A percentile compares a stretch with the other conserved stretches of the same genome.
Evolutionary conservation across 92 coral and sea anemone genomes (phyloP).

Genomic region (Epizoanthus illoricatus): DNA sequence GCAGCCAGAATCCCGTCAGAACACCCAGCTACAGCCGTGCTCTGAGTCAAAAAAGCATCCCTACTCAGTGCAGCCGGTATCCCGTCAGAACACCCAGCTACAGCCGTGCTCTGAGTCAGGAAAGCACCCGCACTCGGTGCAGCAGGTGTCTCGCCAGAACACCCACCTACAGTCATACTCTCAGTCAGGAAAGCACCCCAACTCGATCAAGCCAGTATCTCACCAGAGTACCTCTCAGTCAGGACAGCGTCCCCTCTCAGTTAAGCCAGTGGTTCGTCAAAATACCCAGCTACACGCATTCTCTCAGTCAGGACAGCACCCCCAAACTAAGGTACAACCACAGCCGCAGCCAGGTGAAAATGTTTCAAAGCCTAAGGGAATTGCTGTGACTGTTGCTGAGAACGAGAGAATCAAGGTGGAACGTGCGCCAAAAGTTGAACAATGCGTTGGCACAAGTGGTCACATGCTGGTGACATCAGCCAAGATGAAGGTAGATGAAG

Average conservation of each 20-base stretch:
- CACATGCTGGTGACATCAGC: background rate
- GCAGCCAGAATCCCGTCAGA: background rate
- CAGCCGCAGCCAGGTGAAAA: conserved; percentile 9
- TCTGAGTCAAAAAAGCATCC: too few species aligned
- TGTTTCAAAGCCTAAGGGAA: conserved; percentile 15
- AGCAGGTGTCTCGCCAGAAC: conserved; percentile 4
- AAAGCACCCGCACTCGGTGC: conserved; percentile 6
- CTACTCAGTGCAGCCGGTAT: too few species aligned
- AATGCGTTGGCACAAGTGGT: conserved; percentile 22
- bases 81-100: background rate
- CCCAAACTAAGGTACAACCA: background rate
- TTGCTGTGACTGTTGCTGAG: conserved; percentile 1
- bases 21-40: background rate
- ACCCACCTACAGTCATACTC: background rate
- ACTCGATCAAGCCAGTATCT: background rate
- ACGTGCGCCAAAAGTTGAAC: conserved; percentile 7
- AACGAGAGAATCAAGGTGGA: conserved; percentile 33
- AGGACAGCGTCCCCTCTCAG: too few species aligned
- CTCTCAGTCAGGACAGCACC: background rate
- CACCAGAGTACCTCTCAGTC: background rate
- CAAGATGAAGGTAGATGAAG: background rate
- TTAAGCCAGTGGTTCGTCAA: background rate
- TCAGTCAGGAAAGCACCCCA: background rate
- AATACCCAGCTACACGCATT: background rate
- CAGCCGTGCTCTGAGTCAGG: background rate